Evolutionary conservation across 2,888 invertebrate genomes (phyloP).

Genomic region (Pseudococcus longispinus): DNA sequence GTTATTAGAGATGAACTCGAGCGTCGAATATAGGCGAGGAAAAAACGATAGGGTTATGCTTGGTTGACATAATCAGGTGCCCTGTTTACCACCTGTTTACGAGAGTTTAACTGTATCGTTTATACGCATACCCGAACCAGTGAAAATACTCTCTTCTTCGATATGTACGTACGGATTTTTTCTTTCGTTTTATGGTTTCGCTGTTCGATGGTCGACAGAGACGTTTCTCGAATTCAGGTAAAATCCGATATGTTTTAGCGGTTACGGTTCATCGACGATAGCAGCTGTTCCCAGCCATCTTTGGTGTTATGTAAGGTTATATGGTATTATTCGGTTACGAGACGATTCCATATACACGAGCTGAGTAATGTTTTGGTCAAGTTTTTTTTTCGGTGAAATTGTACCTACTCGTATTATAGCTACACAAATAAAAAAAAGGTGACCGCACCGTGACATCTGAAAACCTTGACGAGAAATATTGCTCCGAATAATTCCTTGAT

Average conservation of each 20-base stretch:
- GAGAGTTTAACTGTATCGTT: constrained; percentile 26
- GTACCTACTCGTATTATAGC: not conserved
- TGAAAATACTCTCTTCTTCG: not conserved
- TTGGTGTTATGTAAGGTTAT: constrained; percentile 12
- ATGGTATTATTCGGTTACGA: not conserved
- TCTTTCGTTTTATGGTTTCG: constrained; percentile 8
- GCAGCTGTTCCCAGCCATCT: constrained; percentile 1
- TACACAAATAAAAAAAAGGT: not conserved
- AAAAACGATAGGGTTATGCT: constrained; percentile 27
- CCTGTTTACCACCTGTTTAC: constrained; percentile 37
- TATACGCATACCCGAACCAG: not conserved
- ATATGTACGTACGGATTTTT: not conserved
- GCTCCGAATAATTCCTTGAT: constrained; percentile 24
- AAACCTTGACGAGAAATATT: constrained; percentile 9
- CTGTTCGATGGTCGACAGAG: not conserved
- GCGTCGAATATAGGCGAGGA: constrained; percentile 15
- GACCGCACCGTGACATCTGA: not conserved
- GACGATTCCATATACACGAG: not conserved
- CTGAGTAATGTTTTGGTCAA: constrained; percentile 3
- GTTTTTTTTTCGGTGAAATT: constrained; percentile 17
- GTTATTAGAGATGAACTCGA: constrained; percentile 25
- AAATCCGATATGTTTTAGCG: constrained; percentile 33
- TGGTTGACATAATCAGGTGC: constrained; percentile 45
- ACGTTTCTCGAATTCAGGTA: constrained; percentile 7
- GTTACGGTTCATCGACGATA: constrained; percentile 4